Evolutionary conservation across 2,113 vertebrate species (phyloP).

Genomic region (Calyptomena viridis): DNA sequence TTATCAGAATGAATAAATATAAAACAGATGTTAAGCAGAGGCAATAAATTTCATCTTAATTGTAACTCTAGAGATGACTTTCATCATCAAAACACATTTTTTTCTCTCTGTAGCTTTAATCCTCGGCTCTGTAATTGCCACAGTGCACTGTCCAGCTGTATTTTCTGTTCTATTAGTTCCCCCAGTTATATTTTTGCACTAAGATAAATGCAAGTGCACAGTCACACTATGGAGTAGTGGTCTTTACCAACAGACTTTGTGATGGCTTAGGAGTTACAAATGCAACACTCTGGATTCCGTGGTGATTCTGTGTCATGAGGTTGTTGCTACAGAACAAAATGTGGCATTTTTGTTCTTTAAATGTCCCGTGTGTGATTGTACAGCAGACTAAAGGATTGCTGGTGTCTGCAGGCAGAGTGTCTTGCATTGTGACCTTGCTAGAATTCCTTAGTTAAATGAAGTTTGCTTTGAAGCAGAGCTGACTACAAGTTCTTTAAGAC

Average conservation of each 20-base stretch:
- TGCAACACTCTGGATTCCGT: neutral
- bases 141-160: neutral
- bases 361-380: neutral
- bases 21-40: conserved; percentile 13
- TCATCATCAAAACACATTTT: neutral
- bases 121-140: neutral
- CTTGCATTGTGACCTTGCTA: neutral
- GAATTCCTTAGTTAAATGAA: neutral
- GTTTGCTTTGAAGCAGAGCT: neutral
- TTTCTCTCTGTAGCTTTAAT: neutral
- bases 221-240: neutral
- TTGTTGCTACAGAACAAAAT: neutral
- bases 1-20: conserved; percentile 22
- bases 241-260: neutral
- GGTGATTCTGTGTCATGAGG: neutral
- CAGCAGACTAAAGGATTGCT: neutral
- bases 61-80: conserved; percentile 18
- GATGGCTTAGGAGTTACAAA: neutral
- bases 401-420: neutral
- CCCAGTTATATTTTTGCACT: neutral
- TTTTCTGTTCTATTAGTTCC: neutral
- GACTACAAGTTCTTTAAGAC: neutral
- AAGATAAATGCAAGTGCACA: neutral
- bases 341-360: neutral
- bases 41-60: conserved; percentile 28